Base-by-base conservation (phyloP, 2,797 vertebrate genomes). In the Podarcis lilfordi region DNA sequence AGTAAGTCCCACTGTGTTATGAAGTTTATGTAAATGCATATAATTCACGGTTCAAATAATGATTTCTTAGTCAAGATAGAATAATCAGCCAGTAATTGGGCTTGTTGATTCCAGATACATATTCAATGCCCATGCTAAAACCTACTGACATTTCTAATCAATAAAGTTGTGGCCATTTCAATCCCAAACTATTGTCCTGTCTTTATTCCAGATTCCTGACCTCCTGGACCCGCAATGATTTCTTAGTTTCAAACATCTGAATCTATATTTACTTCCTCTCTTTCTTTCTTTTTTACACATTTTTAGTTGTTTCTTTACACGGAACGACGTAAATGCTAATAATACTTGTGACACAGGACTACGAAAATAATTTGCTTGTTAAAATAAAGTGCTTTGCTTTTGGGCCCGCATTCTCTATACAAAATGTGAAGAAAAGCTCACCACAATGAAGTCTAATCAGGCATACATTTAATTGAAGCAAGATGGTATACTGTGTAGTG, bases 361-460 rank as follows among this genome's bases (percentile, higher is more conserved):
- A 50, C 45, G 1, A n/a, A 92, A 92, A 71, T 5, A 82, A 2
- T 75, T 9, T 69, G 37, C 77, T 82, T 91, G 40, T 77, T 4
- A 86, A 89, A 76, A 19, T 64, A 29, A 69, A 32, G 69, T 64
- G 50, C 75, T 93, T 89, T 4, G 85, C 68, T 76, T 92, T 87
- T 77, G 32, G 25, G 6, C 76, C 29, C 86, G 80, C 37, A 83
- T 90, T 66, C 87, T 61, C 32, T 71, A 80, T 87, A 69, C 84
- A 80, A n/a, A 50, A 72, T 10, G 85, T 86, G 91, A 91, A 87
- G 91, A 88, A 80, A 90, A 93, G 92, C 79, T 7, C 80, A 0
- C 88, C 91, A 85, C 89, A 93, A 11, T 89, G 71, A 88, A 91
- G 74, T 69, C 80, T 89, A 88, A 91, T 82, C 61, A 89, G 78